Base-by-base conservation (phyloP, 1,140 invertebrate species). In the Fopius arisanus region DNA sequence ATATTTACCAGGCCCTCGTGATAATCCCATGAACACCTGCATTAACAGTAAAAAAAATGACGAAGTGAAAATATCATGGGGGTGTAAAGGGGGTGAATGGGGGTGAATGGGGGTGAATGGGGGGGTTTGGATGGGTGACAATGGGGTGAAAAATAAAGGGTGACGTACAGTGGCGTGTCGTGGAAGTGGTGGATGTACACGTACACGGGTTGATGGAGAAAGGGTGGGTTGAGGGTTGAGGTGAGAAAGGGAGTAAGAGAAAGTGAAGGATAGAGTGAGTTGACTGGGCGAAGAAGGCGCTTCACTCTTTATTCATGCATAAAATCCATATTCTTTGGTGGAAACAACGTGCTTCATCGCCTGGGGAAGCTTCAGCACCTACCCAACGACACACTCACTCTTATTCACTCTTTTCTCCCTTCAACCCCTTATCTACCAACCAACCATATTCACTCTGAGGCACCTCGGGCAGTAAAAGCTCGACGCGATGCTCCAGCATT, bases 241-340 rank as follows among this genome's bases (percentile, higher is more conserved):
- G 29, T 65, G 26, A 9, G 14, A 16, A 65, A n/a, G 26, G 62
- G 28, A 33, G 62, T 1, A 33, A 31, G 33, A 31, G 29, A 65
- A 65, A 65, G 28, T 65, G n/a, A 12, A 65, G 29, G 48, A 54
- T 10, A 68, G 31, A 12, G 19, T 23, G 43, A 41, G 48, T 73
- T 73, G 71, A 73, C 63, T 73, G 31, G 63, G 54, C 51, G 65
- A 67, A 73, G 71, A 67, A 67, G 66, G 62, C 43, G 68, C 74
- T 71, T 71, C 43, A 67, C 68, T 31, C 63, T 75, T 72, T 75
- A 75, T 75, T 75, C 69, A 75, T 75, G 65, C 74, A 75, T 75
- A 75, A 75, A 75, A 75, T 75, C 74, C 70, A 75, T 75, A 75
- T 72, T 75, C 74, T 75, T 75, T 48, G 68, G 68, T 71, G 63